Conservation (phyloP, 2,113 vertebrate species). For the Gadus macrocephalus region DNA sequence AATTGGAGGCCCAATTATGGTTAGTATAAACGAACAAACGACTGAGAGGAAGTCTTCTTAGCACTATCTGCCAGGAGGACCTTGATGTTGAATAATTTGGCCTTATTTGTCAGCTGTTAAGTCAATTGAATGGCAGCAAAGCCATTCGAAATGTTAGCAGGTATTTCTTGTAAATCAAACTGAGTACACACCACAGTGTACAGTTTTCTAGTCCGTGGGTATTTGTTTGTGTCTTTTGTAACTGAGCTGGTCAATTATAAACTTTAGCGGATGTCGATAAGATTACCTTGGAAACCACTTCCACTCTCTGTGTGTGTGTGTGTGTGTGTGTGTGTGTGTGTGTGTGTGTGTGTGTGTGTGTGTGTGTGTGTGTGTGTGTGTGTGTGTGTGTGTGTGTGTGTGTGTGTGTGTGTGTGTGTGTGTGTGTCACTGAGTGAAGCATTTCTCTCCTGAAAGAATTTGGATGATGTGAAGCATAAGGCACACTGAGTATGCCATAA, state of each 20-base stretch:
- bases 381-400: neutral
- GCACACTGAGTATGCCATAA: no score
- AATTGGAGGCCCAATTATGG: neutral
- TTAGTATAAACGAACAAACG: no score
- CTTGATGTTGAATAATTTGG: constrained; percentile 3
- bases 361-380: neutral
- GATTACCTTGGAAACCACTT: constrained; percentile 61
- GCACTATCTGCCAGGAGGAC: constrained; percentile 14
- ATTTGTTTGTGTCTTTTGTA: neutral
- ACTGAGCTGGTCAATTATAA: neutral
- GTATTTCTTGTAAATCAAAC: no score
- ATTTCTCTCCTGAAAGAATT: no score
- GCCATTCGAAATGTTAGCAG: no score
- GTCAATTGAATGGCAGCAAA: no score
- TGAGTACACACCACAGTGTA: no score
- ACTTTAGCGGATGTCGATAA: constrained; percentile 43
- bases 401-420: no score
- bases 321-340: neutral
- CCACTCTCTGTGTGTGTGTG: neutral
- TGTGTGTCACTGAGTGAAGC: no score
- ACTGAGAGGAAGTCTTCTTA: neutral
- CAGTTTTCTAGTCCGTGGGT: no score
- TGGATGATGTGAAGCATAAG: constrained; percentile 21
- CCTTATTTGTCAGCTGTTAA: no score
- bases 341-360: neutral